These are phyloP conservation scores for Palythoa caribaeorum DNA, from an alignment of 92 coral and sea anemone genomes.

Conservation along the genomic window DNA sequence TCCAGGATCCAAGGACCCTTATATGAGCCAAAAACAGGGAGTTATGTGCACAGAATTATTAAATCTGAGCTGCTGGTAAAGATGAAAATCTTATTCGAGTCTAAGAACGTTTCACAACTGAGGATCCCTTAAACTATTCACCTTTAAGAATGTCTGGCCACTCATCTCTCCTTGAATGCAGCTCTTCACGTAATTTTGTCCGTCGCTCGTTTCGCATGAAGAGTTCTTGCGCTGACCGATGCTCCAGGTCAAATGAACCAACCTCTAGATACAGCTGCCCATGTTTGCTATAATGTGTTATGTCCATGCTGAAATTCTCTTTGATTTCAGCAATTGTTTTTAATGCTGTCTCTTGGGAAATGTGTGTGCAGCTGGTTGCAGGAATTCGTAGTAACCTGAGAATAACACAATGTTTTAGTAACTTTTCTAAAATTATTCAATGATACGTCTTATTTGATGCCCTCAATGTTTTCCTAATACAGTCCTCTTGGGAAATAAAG, in stretches of 20 bases:
- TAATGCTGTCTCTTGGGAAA: constrained; percentile 71
- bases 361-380: constrained; percentile 80
- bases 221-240: constrained; percentile 95
- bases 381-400: constrained; percentile 67
- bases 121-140: background rate
- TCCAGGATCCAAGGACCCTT: too few relatives aligned
- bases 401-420: background rate
- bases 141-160: constrained; percentile 96
- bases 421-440: too few relatives aligned
- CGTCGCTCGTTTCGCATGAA: constrained; percentile 93
- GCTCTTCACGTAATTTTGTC: constrained; percentile 83
- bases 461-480: too few relatives aligned
- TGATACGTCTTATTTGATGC: too few relatives aligned
- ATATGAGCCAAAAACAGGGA: too few relatives aligned
- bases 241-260: constrained; percentile 92
- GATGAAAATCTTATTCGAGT: too few relatives aligned
- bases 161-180: constrained; percentile 66
- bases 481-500: too few relatives aligned
- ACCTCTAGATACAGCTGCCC: constrained; percentile 92
- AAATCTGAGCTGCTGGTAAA: too few relatives aligned
- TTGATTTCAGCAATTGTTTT: constrained; percentile 71
- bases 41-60: too few relatives aligned
- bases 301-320: constrained; percentile 88
- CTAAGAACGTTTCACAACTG: background rate
- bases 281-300: constrained; percentile 92